Evolutionary conservation across 2,888 invertebrate genomes (phyloP).

Genomic region (Anagyrus pseudococci): DNA sequence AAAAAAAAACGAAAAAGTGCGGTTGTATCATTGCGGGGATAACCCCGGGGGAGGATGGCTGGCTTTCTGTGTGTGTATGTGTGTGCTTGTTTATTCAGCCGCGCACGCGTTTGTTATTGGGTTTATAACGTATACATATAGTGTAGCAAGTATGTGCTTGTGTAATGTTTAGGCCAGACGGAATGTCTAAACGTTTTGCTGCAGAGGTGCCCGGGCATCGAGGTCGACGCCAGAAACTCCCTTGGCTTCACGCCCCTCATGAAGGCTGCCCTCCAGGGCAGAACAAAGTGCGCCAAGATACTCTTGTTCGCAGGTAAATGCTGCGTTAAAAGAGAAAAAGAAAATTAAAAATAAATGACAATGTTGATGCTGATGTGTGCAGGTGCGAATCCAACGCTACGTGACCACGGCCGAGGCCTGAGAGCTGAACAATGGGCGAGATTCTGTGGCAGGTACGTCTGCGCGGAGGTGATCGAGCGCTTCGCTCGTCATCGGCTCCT

Average conservation of each 20-base stretch:
- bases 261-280: constrained; percentile 79
- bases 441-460: constrained; percentile 74
- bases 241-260: constrained; percentile 76
- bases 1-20: neutral
- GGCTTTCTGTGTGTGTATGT: too few species aligned
- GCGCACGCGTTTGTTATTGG: too few species aligned
- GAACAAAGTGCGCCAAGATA: constrained; percentile 76
- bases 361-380: too few species aligned
- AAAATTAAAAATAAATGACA: neutral
- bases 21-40: neutral
- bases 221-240: constrained; percentile 74
- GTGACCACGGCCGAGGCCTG: constrained; percentile 73
- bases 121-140: too few species aligned
- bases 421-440: constrained; percentile 79
- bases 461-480: constrained; percentile 75
- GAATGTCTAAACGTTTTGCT: constrained; percentile 74
- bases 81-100: too few species aligned
- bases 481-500: constrained; percentile 68
- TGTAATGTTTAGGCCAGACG: constrained; percentile 68
- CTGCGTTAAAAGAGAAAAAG: too few species aligned
- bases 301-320: constrained; percentile 74
- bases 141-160: neutral
- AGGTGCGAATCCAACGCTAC: constrained; percentile 75
- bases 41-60: too few species aligned
- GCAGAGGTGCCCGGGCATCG: constrained; percentile 69